Percentiles rank a stretch among this genome's conserved stretches.
Evolutionary conservation across 2,888 invertebrate genomes (phyloP).

Genomic region (Leptura quadrifasciata): DNA sequence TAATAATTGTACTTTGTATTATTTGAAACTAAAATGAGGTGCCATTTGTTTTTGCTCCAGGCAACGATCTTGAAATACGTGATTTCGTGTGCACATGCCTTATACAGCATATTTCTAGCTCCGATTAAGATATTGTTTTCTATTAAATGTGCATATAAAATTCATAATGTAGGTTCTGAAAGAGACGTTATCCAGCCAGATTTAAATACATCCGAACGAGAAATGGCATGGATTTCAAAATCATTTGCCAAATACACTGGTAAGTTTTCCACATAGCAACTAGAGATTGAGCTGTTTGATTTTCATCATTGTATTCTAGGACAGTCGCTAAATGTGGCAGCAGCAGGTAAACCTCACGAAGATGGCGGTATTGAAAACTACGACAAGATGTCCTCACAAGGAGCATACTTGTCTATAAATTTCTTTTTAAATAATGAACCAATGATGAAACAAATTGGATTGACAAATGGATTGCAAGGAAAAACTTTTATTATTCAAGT

Average conservation of each 20-base stretch:
- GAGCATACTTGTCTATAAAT: slow-evolving; percentile 63
- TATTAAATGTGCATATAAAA: not conserved
- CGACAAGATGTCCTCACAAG: slow-evolving; percentile 62
- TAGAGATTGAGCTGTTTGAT: not conserved
- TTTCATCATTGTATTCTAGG: slow-evolving; percentile 44
- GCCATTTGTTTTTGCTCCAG: too few species aligned
- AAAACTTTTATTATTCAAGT: slow-evolving; percentile 71
- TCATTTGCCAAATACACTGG: slow-evolving; percentile 55
- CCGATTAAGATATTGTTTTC: too few species aligned
- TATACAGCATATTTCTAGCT: too few species aligned
- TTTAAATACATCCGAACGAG: slow-evolving; percentile 62
- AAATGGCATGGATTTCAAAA: slow-evolving; percentile 66
- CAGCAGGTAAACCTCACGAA: slow-evolving; percentile 63
- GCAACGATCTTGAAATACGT: too few species aligned
- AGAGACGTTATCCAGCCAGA: slow-evolving; percentile 68
- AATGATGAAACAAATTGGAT: slow-evolving; percentile 60
- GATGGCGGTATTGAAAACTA: slow-evolving; percentile 65
- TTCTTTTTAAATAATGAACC: slow-evolving; percentile 64
- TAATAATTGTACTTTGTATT: too few species aligned
- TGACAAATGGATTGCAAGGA: slow-evolving; percentile 61
- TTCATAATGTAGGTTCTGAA: slow-evolving; percentile 56
- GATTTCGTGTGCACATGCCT: too few species aligned
- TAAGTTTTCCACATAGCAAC: slow-evolving; percentile 36
- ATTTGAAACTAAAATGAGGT: too few species aligned
- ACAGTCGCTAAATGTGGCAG: slow-evolving; percentile 49